Evolutionary conservation across 2,113 vertebrate species (phyloP), one percentile per base, ranked within the genome.

Genomic region (Tragulus kanchil): DNA sequence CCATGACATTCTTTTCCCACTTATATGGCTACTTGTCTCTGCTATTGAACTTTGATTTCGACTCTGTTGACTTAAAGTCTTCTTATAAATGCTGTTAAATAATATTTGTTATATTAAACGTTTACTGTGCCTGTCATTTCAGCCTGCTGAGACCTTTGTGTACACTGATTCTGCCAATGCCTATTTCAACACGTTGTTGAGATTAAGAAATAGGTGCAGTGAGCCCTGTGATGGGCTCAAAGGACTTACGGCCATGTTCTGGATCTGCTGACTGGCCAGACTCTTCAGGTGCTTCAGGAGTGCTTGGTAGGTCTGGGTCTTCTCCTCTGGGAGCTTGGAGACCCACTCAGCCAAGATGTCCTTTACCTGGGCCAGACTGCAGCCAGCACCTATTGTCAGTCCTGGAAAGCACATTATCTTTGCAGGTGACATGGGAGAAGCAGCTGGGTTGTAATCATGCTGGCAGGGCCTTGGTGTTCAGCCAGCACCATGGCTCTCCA

Each of bases 251-350:
- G 99, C 99, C 87, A 99, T 97, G 4, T 99, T 99, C 31, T 99
- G 99, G 96, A 99, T 99, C 98, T 99, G 99, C 96, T 98, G 98
- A 94, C 99, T 99, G 1, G 98, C 99, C 88, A 99, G 92, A 36
- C 97, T 98, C 21, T 89, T 93, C 96, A 99, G 98, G 95, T 99
- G 99, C 71, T 98, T 98, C 94, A 99, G 96, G 59, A 99, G 97
- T 17, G 99, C 98, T 65, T 36, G 77, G 97, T 99, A 98, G 1
- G 98, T 98, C 92, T 99, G 99, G 0, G 98, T 98, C 95, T 99
- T 98, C 93, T 99, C 98, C 58, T 89, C 52, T 0, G 98, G 98
- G 59, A 99, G 97, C 90, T 98, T 90, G 1, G 92, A 48, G 36
- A 99, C 82, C 82, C 98, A 96, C 31, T 98, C 97, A 62, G 98